phyloP scores from a whole-genome alignment of 2,113 vertebrate species.

The Raja brachyura region DNA sequence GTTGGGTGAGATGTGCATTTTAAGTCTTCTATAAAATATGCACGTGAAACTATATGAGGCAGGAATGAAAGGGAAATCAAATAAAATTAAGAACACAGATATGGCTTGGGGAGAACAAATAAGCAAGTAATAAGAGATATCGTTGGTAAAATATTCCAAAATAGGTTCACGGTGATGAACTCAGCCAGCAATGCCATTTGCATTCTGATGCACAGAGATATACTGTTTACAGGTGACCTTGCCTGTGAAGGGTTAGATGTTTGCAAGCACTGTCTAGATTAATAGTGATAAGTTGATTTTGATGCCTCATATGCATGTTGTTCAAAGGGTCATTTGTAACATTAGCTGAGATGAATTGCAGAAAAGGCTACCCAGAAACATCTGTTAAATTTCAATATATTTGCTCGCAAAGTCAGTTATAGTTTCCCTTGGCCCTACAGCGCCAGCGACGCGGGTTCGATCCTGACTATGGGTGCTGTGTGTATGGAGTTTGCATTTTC shows the following conservation, averaged over 20 bases:
- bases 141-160: not conserved
- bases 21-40: not conserved
- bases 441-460: no score
- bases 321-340: constrained; percentile 8
- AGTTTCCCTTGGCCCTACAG: no score
- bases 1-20: not conserved
- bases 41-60: not conserved
- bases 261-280: not conserved
- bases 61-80: not conserved
- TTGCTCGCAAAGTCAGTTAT: no score
- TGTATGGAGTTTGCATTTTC: no score
- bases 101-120: not conserved
- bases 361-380: not conserved
- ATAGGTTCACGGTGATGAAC: not conserved
- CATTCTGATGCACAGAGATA: not conserved
- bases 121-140: not conserved
- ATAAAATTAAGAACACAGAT: not conserved
- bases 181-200: not conserved
- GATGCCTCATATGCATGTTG: constrained; percentile 20
- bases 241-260: not conserved
- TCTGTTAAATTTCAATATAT: not conserved
- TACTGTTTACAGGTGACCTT: not conserved
- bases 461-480: no score
- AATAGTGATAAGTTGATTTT: not conserved
- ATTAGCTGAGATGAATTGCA: constrained; percentile 3